phyloP scores from a whole-genome alignment of 2,888 invertebrate species.

The Nemoura dubitans region DNA sequence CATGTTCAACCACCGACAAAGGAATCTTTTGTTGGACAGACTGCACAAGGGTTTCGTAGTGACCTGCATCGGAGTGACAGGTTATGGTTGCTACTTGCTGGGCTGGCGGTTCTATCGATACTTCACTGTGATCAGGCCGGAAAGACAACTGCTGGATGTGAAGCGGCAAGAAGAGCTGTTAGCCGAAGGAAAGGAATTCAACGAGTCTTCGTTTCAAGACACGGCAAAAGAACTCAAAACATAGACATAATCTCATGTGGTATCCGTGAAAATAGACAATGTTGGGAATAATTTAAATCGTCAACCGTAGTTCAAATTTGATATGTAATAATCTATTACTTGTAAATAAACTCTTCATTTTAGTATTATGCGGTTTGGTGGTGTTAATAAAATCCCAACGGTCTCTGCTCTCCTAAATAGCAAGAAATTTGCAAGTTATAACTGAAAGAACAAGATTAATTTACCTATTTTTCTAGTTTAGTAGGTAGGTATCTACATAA shows the following conservation, averaged over 20 bases:
- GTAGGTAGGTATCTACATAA: too few relatives aligned
- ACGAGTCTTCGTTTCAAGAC: background rate
- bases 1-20: conserved; percentile 59
- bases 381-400: too few relatives aligned
- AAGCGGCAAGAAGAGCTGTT: conserved; percentile 61
- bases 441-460: too few relatives aligned
- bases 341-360: too few relatives aligned
- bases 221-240: conserved; percentile 9
- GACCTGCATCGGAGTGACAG: conserved; percentile 65
- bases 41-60: conserved; percentile 67
- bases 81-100: conserved; percentile 62
- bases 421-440: too few relatives aligned
- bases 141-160: conserved; percentile 57
- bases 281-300: too few relatives aligned
- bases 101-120: conserved; percentile 63
- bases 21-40: conserved; percentile 60
- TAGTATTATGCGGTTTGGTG: too few relatives aligned
- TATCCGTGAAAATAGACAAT: background rate
- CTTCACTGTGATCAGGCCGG: conserved; percentile 63
- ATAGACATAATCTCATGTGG: conserved; percentile 4
- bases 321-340: too few relatives aligned
- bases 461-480: too few relatives aligned
- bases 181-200: conserved; percentile 58
- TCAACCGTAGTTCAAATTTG: too few relatives aligned
- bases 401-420: too few relatives aligned